phyloP scores from a whole-genome alignment of 1,140 invertebrate genomes.

The Condylostylus longicornis region DNA sequence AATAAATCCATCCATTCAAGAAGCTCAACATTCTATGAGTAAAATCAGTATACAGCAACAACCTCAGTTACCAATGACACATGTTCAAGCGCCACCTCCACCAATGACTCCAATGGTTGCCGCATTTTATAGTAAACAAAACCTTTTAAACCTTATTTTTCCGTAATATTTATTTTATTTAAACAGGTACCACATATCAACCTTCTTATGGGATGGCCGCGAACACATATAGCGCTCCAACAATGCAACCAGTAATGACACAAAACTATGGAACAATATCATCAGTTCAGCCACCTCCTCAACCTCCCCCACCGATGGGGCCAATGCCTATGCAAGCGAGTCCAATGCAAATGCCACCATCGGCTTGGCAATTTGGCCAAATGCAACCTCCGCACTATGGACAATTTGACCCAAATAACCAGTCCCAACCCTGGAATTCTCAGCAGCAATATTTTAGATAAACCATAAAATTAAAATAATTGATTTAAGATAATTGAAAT shows the following conservation, averaged over 20 bases:
- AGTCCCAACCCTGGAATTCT: background rate
- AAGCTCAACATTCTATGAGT: too few species aligned
- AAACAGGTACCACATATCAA: background rate
- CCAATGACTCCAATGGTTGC: too few species aligned
- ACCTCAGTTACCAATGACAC: too few species aligned
- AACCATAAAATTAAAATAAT: background rate
- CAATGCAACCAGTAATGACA: background rate
- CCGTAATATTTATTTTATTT: too few species aligned
- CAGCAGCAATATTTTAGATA: conserved; percentile 5
- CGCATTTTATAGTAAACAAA: too few species aligned
- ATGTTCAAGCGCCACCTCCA: too few species aligned
- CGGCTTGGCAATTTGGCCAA: conserved; percentile 1
- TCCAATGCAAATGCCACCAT: background rate
- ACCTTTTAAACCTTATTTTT: too few species aligned
- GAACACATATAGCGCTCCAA: background rate
- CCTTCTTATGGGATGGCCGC: background rate
- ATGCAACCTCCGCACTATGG: background rate
- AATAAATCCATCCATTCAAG: too few species aligned
- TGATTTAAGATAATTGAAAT: too few species aligned
- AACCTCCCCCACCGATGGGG: background rate
- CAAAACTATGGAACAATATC: background rate
- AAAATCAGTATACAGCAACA: too few species aligned
- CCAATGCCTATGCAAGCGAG: background rate
- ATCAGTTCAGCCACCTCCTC: background rate
- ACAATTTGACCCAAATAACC: background rate